Conservation (phyloP, 2,113 vertebrate species). For the Pseudopipra pipra region DNA sequence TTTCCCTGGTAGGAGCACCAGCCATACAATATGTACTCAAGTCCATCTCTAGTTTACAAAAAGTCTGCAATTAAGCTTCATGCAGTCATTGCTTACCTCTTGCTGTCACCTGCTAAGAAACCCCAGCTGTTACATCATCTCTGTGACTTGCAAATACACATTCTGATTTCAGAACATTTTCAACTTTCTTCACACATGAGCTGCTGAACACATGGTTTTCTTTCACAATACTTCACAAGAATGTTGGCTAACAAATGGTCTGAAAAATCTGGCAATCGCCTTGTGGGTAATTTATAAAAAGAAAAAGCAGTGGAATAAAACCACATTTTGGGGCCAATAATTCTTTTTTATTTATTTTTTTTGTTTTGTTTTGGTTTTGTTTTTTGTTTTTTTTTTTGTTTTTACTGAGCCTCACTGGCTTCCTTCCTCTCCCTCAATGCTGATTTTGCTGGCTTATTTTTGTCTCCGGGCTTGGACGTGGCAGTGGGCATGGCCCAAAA, state of each 20-base stretch:
- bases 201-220: conserved; percentile 49
- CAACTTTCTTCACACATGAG: conserved; percentile 42
- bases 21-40: neutral
- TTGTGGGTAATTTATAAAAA: conserved; percentile 28
- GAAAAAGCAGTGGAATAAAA: conserved; percentile 26
- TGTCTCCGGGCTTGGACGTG: neutral
- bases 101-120: neutral
- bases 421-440: neutral
- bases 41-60: neutral
- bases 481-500: neutral
- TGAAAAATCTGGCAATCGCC: neutral
- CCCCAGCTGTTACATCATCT: conserved; percentile 4
- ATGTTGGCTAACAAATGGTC: conserved; percentile 34
- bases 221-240: conserved; percentile 48
- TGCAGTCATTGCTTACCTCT: neutral
- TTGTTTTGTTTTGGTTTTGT: neutral
- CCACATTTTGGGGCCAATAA: neutral
- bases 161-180: conserved; percentile 4
- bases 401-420: neutral
- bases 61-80: neutral
- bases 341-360: neutral
- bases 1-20: neutral
- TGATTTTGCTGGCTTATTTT: neutral
- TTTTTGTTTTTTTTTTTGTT: neutral
- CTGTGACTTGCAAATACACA: neutral